These are phyloP conservation scores for Drosophila ambigua DNA, from an alignment of 1,140 invertebrate genomes.

Conservation along the genomic window DNA sequence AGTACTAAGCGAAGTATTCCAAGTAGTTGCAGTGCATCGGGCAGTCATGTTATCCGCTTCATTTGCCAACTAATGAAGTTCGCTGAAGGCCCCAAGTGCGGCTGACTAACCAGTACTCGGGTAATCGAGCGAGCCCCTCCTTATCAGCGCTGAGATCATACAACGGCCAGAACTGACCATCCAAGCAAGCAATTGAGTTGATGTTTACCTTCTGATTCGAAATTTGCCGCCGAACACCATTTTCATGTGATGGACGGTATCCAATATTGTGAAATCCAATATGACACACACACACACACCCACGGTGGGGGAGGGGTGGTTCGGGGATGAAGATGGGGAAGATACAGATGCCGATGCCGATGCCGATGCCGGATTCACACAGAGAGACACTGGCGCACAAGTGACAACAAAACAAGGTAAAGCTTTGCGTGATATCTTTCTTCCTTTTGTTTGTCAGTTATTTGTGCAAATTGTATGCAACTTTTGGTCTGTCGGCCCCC, in stretches of 20 bases:
- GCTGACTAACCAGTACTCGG: slow-evolving; percentile 37
- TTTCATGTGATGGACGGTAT: slow-evolving; percentile 74
- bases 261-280: slow-evolving; percentile 79
- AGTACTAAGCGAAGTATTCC: neutral
- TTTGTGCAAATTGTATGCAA: slow-evolving; percentile 67
- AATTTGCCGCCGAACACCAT: slow-evolving; percentile 83
- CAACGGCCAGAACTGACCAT: slow-evolving; percentile 28
- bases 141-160: slow-evolving; percentile 45
- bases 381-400: slow-evolving; percentile 2
- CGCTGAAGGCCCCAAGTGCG: slow-evolving; percentile 30
- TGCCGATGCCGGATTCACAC: slow-evolving; percentile 2
- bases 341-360: neutral
- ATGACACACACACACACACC: slow-evolving; percentile 23
- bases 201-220: slow-evolving; percentile 79
- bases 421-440: slow-evolving; percentile 49
- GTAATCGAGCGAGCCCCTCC: slow-evolving; percentile 24
- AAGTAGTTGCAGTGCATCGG: no score
- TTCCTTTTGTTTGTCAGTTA: slow-evolving; percentile 50
- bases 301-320: no score
- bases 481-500: slow-evolving; percentile 22
- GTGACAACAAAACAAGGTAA: slow-evolving; percentile 31
- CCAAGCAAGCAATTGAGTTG: slow-evolving; percentile 22
- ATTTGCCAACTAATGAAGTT: slow-evolving; percentile 12
- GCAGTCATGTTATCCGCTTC: neutral
- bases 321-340: no score